These are phyloP conservation scores for Heliconius sara DNA, from an alignment of 2,888 invertebrate genomes.

Conservation along the genomic window DNA sequence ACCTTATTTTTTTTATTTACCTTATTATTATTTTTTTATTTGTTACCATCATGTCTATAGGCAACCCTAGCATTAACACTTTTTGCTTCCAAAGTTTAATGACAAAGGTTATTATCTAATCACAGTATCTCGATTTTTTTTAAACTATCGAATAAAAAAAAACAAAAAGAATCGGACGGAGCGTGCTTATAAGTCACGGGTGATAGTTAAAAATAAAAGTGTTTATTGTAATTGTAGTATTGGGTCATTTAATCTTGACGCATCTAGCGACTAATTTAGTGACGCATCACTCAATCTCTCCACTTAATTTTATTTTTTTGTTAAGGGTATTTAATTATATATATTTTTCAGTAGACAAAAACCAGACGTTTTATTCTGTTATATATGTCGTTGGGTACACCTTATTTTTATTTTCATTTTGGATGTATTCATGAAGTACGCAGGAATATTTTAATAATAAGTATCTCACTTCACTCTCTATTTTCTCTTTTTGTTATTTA, in stretches of 20 bases:
- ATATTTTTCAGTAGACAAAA: no score
- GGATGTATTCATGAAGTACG: no score
- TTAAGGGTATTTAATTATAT: no score
- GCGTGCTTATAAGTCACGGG: slow-evolving; percentile 39
- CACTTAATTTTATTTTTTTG: neutral
- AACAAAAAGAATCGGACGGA: slow-evolving; percentile 43
- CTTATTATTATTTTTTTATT: no score
- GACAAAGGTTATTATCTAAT: slow-evolving; percentile 79
- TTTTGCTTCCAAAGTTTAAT: slow-evolving; percentile 63
- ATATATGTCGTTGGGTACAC: no score
- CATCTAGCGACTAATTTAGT: neutral
- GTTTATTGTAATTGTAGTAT: slow-evolving; percentile 14
- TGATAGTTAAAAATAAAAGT: slow-evolving; percentile 25
- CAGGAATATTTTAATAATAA: no score
- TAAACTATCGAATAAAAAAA: slow-evolving; percentile 46
- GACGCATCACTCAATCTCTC: neutral
- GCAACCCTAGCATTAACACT: slow-evolving; percentile 53
- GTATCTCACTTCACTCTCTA: no score
- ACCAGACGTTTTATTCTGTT: no score
- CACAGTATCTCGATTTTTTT: slow-evolving; percentile 66
- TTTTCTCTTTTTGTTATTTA: no score
- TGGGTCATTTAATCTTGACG: slow-evolving; percentile 1
- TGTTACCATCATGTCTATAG: neutral
- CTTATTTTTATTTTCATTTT: no score
- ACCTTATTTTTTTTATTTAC: no score